These are phyloP conservation scores for Hartigia nigra DNA, from an alignment of 2,888 invertebrate species.

Conservation along the genomic window DNA sequence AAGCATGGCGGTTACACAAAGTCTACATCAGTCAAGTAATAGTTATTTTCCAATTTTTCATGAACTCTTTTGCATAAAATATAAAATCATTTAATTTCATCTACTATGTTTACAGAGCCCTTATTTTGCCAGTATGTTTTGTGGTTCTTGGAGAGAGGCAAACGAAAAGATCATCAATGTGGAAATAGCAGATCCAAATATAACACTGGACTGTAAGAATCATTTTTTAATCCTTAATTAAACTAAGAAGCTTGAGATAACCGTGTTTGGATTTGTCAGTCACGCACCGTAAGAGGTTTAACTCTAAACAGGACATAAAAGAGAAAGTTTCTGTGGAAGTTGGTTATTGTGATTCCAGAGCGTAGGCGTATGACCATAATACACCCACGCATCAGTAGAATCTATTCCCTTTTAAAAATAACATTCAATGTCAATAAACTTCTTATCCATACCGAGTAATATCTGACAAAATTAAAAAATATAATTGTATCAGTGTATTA, in stretches of 20 bases:
- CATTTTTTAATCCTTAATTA: constrained; percentile 15
- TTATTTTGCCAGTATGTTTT: constrained; percentile 85
- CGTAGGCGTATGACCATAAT: background rate
- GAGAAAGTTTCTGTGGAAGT: constrained; percentile 33
- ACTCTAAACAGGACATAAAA: constrained; percentile 5
- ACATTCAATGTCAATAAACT: background rate
- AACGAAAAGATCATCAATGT: constrained; percentile 74
- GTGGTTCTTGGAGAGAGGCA: constrained; percentile 81
- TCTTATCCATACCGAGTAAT: background rate
- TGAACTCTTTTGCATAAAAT: constrained; percentile 6
- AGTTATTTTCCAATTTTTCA: background rate
- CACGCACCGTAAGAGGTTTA: background rate
- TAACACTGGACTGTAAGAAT: constrained; percentile 74
- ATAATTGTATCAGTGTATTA: background rate
- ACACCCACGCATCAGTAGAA: background rate
- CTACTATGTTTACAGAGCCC: constrained; percentile 70
- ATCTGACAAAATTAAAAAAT: background rate
- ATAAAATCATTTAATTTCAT: constrained; percentile 9
- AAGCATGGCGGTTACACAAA: constrained; percentile 81
- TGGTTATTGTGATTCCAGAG: background rate
- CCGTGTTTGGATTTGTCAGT: background rate
- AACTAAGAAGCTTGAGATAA: background rate
- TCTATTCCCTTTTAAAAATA: background rate
- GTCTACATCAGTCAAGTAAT: constrained; percentile 78
- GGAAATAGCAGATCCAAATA: constrained; percentile 78